These are phyloP conservation scores for Agelaius tricolor DNA, from an alignment of 2,113 vertebrate species.

Conservation along the genomic window DNA sequence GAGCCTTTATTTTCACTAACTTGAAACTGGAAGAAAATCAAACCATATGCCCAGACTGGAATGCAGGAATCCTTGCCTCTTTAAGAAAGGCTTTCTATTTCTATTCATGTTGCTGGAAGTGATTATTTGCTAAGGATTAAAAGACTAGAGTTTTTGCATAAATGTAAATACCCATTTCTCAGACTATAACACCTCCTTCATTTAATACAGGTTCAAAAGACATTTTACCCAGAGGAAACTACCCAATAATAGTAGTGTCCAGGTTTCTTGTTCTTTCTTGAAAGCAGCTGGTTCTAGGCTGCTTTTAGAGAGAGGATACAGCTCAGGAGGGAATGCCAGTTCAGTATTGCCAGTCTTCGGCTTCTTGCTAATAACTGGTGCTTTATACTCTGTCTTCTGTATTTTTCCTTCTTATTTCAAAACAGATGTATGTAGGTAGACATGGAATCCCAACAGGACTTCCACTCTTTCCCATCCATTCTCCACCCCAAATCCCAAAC, in stretches of 20 bases:
- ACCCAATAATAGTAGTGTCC: background rate
- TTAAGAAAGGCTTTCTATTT: background rate
- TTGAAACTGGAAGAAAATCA: background rate
- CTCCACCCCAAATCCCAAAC: background rate
- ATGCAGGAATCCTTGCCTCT: background rate
- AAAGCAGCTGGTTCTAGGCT: background rate
- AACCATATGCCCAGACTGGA: background rate
- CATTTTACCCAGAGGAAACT: background rate
- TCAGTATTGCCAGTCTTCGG: background rate
- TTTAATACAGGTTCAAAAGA: background rate
- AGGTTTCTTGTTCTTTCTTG: background rate
- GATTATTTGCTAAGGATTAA: background rate
- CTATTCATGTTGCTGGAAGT: background rate
- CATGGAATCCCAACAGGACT: background rate
- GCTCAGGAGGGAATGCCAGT: background rate
- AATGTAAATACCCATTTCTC: background rate
- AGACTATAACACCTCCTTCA: background rate
- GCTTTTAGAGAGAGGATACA: background rate
- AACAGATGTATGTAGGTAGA: background rate
- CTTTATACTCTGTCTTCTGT: background rate
- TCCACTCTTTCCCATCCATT: background rate
- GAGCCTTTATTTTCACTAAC: background rate
- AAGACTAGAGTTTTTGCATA: background rate
- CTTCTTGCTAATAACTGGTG: background rate
- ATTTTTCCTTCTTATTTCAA: background rate